A percentile compares a stretch with the other conserved stretches of the same genome.
Evolutionary conservation across 1,140 invertebrate species (phyloP).

Genomic region (Meteorus sp.): DNA sequence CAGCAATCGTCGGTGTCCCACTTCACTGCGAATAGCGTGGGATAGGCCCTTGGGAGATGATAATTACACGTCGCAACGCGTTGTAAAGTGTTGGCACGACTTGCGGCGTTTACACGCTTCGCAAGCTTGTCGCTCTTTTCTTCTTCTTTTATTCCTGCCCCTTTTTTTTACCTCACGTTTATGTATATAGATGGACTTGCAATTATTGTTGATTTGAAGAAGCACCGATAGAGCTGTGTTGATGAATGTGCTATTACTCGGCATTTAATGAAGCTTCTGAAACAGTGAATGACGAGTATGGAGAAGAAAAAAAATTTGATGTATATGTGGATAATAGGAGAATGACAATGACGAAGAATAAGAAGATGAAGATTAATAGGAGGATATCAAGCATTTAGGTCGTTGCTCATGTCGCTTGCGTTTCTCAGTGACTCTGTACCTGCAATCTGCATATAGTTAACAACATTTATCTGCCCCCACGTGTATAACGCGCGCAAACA

Average conservation of each 20-base stretch:
- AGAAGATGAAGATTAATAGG: constrained; percentile 3
- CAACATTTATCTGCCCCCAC: neutral
- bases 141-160: too few relatives aligned
- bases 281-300: too few relatives aligned
- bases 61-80: constrained; percentile 23
- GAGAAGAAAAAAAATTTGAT: neutral
- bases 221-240: too few relatives aligned
- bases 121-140: too few relatives aligned
- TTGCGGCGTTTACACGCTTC: constrained; percentile 11
- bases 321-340: neutral
- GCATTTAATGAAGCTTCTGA: too few relatives aligned
- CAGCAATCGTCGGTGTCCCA: constrained; percentile 24
- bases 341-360: neutral
- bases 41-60: constrained; percentile 31
- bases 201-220: too few relatives aligned
- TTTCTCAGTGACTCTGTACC: constrained; percentile 1
- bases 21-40: constrained; percentile 27
- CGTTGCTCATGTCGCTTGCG: neutral
- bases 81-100: constrained; percentile 14
- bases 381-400: constrained; percentile 9
- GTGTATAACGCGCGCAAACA: too few relatives aligned
- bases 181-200: too few relatives aligned
- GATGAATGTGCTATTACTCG: too few relatives aligned
- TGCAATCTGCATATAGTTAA: constrained; percentile 18
- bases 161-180: too few relatives aligned